Base-by-base conservation (phyloP, 2,113 vertebrate species). In the Archocentrus centrarchus region DNA sequence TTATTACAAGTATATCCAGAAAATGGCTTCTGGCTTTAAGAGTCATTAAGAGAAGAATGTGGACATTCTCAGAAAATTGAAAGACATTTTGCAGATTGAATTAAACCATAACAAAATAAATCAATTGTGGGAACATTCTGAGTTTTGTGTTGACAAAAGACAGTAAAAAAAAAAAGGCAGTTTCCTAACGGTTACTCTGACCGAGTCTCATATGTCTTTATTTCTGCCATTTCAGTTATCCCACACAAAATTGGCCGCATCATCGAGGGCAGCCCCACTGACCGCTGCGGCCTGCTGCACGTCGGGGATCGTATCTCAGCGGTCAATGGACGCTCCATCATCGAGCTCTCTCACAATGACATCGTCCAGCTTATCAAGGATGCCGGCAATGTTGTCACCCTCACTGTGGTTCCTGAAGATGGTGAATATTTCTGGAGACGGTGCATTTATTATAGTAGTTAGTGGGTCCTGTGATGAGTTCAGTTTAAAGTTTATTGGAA, bases 311-410 rank as follows among this genome's bases (percentile, higher is more conserved):
- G 97, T 22, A 99, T 99, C 93, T 99, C 98, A 0, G 98, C 98
- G 0, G 98, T 99, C 80, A 99, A 99, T 0, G 97, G 97, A 0
- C 97, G 97, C 79, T 98, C 97, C 87, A 99, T 99, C 75, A 88
- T 98, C 0, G 97, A 98, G 81, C 95, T 99, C 77, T 97, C 98
- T 0, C 98, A 99, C 8, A 98, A 97, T 61, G 98, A 95, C 93
- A 99, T 99, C 0, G 98, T 99, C 68, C 98, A 97, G 93, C 97
- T 99, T 8, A 99, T 99, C 94, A 99, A 99, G 91, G 98, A 99
- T 0, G 98, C 98, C 0, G 98, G 98, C 13, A 96, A 95, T 3
- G 88, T 95, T 0, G 98, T 99, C 88, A 99, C 98, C 0, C 97
- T 99, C 82, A 98, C 98, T 0, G 98, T 99, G 11, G 91, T 99